Evolutionary conservation across 53 echinoderm and acorn worm genomes (phyloP).

Genomic region (Echinarachnius parma): DNA sequence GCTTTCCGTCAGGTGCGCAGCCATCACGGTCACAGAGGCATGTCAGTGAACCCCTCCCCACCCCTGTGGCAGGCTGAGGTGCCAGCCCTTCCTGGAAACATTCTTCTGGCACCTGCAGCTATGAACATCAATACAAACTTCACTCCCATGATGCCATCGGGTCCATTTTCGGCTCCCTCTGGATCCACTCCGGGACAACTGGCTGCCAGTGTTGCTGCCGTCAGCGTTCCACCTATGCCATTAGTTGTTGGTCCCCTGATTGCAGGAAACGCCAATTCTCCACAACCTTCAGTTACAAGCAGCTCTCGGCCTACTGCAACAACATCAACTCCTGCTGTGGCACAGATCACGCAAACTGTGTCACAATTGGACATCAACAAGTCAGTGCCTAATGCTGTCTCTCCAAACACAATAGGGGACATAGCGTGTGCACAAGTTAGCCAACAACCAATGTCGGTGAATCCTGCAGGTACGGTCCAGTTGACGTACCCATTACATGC

Average conservation of each 20-base stretch:
- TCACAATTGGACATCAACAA: constrained; percentile 47
- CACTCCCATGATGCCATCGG: constrained; percentile 36
- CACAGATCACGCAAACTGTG: constrained; percentile 51
- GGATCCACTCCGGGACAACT: constrained; percentile 24
- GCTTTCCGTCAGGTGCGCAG: constrained; percentile 38
- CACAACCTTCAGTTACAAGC: constrained; percentile 24
- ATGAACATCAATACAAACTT: constrained; percentile 41
- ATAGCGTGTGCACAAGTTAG: no score
- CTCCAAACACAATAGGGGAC: no score
- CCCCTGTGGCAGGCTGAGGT: constrained; percentile 92
- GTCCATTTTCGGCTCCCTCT: constrained; percentile 51
- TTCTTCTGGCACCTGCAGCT: constrained; percentile 78
- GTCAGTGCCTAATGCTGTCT: constrained; percentile 13
- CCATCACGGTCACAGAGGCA: constrained; percentile 30
- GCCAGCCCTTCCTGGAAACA: constrained; percentile 80
- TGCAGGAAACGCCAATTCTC: constrained; percentile 20
- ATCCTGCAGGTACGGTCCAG: no score
- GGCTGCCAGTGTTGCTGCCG: constrained; percentile 64
- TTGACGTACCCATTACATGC: no score
- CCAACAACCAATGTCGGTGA: no score
- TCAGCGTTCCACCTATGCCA: constrained; percentile 62
- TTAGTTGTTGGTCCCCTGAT: constrained; percentile 45
- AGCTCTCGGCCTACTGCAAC: background rate
- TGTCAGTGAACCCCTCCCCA: constrained; percentile 82
- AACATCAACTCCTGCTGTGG: constrained; percentile 36